Evolutionary conservation across 2,888 invertebrate species (phyloP).

Genomic region (Eristalis intricaria): DNA sequence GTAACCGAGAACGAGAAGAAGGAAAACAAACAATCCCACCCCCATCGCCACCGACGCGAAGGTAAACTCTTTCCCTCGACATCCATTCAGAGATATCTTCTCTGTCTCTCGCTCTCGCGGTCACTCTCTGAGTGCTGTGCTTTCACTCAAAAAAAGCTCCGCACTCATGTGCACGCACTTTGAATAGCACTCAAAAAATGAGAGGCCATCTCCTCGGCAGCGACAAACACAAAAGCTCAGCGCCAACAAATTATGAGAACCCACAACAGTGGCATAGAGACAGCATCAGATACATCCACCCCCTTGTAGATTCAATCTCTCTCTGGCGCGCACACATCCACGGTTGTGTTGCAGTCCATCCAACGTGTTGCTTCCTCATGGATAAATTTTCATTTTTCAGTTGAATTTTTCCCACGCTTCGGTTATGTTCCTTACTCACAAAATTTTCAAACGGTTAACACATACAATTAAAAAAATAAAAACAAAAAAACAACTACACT

Average conservation of each 20-base stretch:
- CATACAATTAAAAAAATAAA: conserved; percentile 37
- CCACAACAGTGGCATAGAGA: background rate
- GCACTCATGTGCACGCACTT: conserved; percentile 46
- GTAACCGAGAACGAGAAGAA: conserved; percentile 11
- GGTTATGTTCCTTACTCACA: conserved; percentile 74
- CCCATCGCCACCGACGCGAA: conserved; percentile 6
- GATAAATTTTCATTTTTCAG: conserved; percentile 71
- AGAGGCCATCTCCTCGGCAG: background rate
- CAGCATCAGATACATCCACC: conserved; percentile 29
- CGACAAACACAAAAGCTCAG: conserved; percentile 41
- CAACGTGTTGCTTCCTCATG: conserved; percentile 74
- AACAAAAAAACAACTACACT: conserved; percentile 34
- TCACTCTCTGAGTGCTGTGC: background rate
- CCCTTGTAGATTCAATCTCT: conserved; percentile 53
- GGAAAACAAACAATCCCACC: conserved; percentile 24
- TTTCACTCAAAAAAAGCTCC: conserved; percentile 50
- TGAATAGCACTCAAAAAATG: background rate
- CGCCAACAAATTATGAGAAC: conserved; percentile 16
- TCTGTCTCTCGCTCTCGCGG: background rate
- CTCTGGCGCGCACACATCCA: conserved; percentile 57
- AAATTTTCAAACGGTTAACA: conserved; percentile 65
- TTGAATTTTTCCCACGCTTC: conserved; percentile 75
- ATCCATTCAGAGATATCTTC: background rate
- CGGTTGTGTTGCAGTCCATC: conserved; percentile 69
- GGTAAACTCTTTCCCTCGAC: background rate